phyloP scores from a whole-genome alignment of 2,797 vertebrate genomes.

The Manis javanica region DNA sequence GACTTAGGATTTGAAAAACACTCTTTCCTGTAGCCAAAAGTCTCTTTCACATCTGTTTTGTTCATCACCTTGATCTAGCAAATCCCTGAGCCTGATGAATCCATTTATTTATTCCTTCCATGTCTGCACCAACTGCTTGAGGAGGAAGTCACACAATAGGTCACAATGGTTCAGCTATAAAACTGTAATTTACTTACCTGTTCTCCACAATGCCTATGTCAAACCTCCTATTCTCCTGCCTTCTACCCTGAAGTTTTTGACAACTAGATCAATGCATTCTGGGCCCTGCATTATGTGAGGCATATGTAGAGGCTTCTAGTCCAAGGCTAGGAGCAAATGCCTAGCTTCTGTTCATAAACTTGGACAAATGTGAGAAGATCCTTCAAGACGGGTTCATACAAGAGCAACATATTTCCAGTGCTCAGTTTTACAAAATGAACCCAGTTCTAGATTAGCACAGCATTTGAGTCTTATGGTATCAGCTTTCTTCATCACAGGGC shows the following conservation, averaged over 20 bases:
- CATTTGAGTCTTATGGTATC: background rate
- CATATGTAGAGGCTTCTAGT: background rate
- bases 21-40: constrained; percentile 37
- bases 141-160: background rate
- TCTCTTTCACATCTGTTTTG: constrained; percentile 38
- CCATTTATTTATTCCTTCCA: background rate
- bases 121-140: background rate
- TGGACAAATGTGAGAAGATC: background rate
- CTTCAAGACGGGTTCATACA: background rate
- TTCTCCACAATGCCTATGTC: background rate
- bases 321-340: background rate
- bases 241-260: background rate
- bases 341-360: background rate
- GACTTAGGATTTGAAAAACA: constrained; percentile 45
- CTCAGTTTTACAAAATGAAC: background rate
- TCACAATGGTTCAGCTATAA: background rate
- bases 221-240: background rate
- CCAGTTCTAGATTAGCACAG: background rate
- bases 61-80: constrained; percentile 25
- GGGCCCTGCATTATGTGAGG: background rate
- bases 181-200: background rate
- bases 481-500: background rate
- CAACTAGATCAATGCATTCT: background rate
- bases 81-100: background rate
- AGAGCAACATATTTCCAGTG: background rate